phyloP scores from a whole-genome alignment of 2,113 vertebrate species.

The Hemiscyllium ocellatum region DNA sequence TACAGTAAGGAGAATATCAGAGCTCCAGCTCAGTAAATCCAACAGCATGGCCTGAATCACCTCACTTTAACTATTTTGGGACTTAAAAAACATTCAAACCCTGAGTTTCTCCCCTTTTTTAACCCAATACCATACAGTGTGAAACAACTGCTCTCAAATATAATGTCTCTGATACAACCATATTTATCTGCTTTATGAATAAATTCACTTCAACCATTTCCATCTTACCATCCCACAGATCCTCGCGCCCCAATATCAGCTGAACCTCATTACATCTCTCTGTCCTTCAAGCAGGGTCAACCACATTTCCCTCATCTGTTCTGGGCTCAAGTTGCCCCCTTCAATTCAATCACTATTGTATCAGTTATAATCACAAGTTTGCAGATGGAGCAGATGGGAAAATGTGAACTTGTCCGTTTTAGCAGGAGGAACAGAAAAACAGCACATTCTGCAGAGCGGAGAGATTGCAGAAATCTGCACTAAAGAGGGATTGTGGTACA shows the following conservation, averaged over 20 bases:
- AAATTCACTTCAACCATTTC: neutral
- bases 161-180: neutral
- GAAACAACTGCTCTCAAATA: neutral
- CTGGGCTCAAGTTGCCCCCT: neutral
- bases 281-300: too few species aligned
- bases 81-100: neutral
- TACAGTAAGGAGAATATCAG: too few species aligned
- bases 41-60: neutral
- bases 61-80: neutral
- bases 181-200: neutral
- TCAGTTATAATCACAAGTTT: neutral
- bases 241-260: neutral
- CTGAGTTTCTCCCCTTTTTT: neutral
- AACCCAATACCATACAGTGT: neutral
- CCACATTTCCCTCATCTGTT: neutral
- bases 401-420: too few species aligned
- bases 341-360: neutral
- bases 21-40: neutral
- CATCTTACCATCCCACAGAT: neutral
- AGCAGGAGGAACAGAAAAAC: too few species aligned
- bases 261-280: neutral
- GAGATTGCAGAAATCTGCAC: too few species aligned
- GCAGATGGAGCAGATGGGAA: too few species aligned
- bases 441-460: too few species aligned
- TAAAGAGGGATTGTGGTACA: too few species aligned